Base-by-base conservation (phyloP, 2,113 vertebrate species). In the Desmodus rotundus region DNA sequence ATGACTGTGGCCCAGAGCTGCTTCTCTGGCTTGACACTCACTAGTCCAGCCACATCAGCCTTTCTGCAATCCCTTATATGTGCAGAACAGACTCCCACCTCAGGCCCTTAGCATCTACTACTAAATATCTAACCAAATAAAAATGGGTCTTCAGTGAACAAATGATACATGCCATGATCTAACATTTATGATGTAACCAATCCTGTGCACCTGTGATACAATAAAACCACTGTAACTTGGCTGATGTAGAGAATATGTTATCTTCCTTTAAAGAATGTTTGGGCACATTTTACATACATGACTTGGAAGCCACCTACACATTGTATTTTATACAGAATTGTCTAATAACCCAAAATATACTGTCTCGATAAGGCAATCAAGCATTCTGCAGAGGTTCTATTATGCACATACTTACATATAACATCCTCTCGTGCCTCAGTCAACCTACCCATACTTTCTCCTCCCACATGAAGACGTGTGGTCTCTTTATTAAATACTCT, bases 401-500 rank as follows among this genome's bases (percentile, higher is more conserved):
- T 86, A 83, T 84, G 13, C 11, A 54, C 3, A 28, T 1, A 47
- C 3, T 28, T 1, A 50, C n/a, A 81, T 12, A 5, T 47, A 89
- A 76, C 17, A 92, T 56, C 22, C 8, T 36, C 36, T 70, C 3
- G 20, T 20, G 9, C 36, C 15, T 16, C 7, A 92, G 31, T 78
- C 41, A 92, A 70, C 33, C 54, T 52, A 36, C 38, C 24, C n/a
- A 24, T 73, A 45, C 74, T 43, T 38, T 72, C 43, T 28, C 31
- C 19, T 81, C 11, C 24, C 14, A 2, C 5, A 12, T 14, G 50
- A 97, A 92, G 80, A 52, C 95, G 93, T 47, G 0, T 94, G 13
- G 70, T 94, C 87, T 85, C 20, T 76, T 94, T 92, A 63, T 50
- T 13, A 22, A 94, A 87, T 95, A 87, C 11, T 86, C 61, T 83